phyloP scores from a whole-genome alignment of 2,113 vertebrate genomes.

The Montifringilla adamsi region DNA sequence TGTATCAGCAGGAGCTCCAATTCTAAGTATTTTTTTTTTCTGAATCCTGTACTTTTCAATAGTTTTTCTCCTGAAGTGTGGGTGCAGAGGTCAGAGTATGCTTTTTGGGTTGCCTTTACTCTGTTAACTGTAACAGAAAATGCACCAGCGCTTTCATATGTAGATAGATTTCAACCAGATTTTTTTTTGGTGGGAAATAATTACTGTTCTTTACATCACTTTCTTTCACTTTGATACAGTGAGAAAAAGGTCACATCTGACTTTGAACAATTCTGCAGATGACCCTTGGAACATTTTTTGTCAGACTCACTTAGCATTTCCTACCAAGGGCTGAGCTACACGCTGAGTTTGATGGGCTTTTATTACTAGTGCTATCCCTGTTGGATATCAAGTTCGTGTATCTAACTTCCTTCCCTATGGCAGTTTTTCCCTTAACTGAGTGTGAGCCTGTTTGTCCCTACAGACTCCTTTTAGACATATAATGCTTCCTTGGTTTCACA shows the following conservation, averaged over 20 bases:
- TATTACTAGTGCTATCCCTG: slow-evolving; percentile 63
- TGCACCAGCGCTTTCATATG: neutral
- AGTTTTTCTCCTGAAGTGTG: neutral
- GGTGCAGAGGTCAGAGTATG: neutral
- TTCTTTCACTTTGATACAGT: neutral
- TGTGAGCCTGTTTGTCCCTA: neutral
- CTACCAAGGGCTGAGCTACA: slow-evolving; percentile 24
- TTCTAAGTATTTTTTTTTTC: neutral
- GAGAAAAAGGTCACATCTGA: neutral
- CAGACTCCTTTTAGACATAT: slow-evolving; percentile 15
- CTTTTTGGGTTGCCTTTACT: neutral
- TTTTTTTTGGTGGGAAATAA: neutral
- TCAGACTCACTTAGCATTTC: slow-evolving; percentile 44
- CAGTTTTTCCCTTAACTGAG: slow-evolving; percentile 58
- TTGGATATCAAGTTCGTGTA: slow-evolving; percentile 45
- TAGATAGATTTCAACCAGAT: neutral
- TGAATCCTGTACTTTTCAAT: neutral
- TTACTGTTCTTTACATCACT: neutral
- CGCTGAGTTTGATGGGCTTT: slow-evolving; percentile 59
- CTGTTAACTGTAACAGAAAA: neutral
- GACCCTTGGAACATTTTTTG: slow-evolving; percentile 46
- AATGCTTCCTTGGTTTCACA: neutral
- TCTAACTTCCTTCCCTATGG: slow-evolving; percentile 6
- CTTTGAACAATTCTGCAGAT: slow-evolving; percentile 28
- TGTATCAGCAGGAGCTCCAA: neutral